Conservation (phyloP, 2,797 vertebrate genomes). For the Coluber constrictor region DNA sequence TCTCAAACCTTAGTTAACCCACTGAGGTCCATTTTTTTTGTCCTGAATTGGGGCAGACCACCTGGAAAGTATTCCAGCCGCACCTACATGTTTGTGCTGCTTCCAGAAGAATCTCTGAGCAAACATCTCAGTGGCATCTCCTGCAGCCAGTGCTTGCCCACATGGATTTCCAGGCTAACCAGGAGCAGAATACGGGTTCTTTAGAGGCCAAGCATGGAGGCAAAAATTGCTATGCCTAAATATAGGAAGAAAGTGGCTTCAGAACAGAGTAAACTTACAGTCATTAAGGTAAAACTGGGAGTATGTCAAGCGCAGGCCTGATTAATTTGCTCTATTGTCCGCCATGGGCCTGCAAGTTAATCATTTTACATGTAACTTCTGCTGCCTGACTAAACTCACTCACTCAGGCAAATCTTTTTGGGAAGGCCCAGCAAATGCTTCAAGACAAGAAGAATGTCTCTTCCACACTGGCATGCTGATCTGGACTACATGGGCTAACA, state of each 20-base stretch:
- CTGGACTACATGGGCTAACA: not conserved
- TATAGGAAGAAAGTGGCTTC: not conserved
- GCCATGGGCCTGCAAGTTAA: not conserved
- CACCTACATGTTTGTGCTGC: conserved; percentile 18
- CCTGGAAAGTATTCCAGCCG: not conserved
- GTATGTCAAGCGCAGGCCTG: not conserved
- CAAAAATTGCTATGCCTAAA: not conserved
- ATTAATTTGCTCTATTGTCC: not conserved
- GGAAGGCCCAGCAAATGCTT: not conserved
- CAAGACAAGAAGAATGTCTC: not conserved
- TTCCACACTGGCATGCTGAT: not conserved
- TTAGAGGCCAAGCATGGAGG: conserved; percentile 8
- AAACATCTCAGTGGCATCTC: not conserved
- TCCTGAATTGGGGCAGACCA: conserved; percentile 6
- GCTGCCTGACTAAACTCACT: not conserved
- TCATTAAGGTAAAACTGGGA: not conserved
- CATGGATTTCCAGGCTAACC: not conserved
- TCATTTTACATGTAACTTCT: not conserved
- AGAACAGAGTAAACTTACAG: conserved; percentile 11
- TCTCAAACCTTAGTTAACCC: not conserved
- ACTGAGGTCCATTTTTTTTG: not conserved
- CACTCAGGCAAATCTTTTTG: not conserved
- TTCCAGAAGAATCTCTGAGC: conserved; percentile 5
- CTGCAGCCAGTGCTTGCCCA: accelerated
- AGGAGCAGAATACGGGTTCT: not conserved